Conservation (phyloP, 2,888 invertebrate genomes). For the Dasypolia templi region DNA sequence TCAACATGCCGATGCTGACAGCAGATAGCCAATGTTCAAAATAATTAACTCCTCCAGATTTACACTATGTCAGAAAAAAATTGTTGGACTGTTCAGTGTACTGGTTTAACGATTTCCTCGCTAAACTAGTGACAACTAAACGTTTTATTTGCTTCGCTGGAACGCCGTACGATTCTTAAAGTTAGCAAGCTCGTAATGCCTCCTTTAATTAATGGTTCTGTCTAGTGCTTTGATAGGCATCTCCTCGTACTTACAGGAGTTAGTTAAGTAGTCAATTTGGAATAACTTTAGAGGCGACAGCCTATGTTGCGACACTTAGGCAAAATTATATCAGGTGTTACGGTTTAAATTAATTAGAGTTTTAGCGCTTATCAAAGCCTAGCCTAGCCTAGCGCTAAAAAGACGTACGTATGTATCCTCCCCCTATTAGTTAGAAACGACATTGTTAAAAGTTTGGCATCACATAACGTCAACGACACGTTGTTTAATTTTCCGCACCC, state of each 20-base stretch:
- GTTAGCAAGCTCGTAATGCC: slow-evolving; percentile 55
- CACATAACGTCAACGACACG: slow-evolving; percentile 63
- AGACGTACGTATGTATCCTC: neutral
- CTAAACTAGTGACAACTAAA: slow-evolving; percentile 52
- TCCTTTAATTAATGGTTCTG: slow-evolving; percentile 54
- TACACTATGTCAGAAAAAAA: slow-evolving; percentile 50
- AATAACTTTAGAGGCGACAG: slow-evolving; percentile 13
- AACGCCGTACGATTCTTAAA: slow-evolving; percentile 56
- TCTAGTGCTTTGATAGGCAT: slow-evolving; percentile 37
- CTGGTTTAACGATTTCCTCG: slow-evolving; percentile 48
- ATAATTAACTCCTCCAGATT: slow-evolving; percentile 41
- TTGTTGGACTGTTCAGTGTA: slow-evolving; percentile 46
- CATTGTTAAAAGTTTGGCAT: slow-evolving; percentile 6
- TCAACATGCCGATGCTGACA: slow-evolving; percentile 29
- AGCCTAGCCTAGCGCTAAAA: neutral
- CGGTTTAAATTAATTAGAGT: neutral
- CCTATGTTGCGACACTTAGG: neutral
- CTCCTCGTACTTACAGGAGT: slow-evolving; percentile 31
- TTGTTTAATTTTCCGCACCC: slow-evolving; percentile 77
- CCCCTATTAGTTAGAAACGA: neutral
- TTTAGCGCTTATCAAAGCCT: too few relatives aligned
- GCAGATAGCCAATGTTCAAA: slow-evolving; percentile 45
- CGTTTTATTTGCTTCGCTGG: slow-evolving; percentile 56
- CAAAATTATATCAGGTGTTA: neutral
- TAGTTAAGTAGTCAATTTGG: slow-evolving; percentile 37